Evolutionary conservation across 1,140 invertebrate species (phyloP).

Genomic region (Aphelenchoides besseyi): DNA sequence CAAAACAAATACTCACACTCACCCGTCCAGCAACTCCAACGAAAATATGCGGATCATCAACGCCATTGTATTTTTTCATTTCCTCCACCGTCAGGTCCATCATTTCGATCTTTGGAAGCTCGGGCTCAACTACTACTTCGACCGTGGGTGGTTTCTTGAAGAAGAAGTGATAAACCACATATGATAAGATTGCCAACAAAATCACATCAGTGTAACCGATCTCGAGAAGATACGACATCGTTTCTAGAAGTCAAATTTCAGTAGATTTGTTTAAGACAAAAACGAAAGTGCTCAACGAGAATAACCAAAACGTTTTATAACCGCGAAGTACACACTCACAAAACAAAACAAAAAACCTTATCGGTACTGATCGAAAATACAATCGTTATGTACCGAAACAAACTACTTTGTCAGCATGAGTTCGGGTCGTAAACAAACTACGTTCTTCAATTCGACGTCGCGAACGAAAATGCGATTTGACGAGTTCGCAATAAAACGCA

Average conservation of each 20-base stretch:
- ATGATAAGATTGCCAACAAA: conserved; percentile 18
- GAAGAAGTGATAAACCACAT: conserved; percentile 31
- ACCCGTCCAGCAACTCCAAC: conserved; percentile 46
- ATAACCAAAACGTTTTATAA: background rate
- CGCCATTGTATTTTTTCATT: conserved; percentile 41
- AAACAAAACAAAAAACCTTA: conserved; percentile 3
- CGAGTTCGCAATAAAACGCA: too few relatives aligned
- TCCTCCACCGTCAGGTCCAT: conserved; percentile 50
- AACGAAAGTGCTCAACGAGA: background rate
- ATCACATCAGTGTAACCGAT: conserved; percentile 23
- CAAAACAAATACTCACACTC: conserved; percentile 17
- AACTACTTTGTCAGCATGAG: background rate
- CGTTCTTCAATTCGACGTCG: too few relatives aligned
- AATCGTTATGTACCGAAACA: background rate
- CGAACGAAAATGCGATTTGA: too few relatives aligned
- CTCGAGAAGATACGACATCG: conserved; percentile 25
- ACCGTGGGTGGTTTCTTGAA: conserved; percentile 17
- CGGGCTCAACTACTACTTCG: background rate
- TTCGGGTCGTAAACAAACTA: background rate
- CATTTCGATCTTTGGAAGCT: conserved; percentile 35
- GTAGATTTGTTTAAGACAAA: background rate
- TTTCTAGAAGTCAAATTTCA: conserved; percentile 13
- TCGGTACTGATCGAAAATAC: background rate
- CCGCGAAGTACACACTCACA: too few relatives aligned
- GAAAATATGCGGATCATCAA: conserved; percentile 46